Evolutionary conservation across 2,113 vertebrate genomes (phyloP).

Genomic region (Lycaon pictus): DNA sequence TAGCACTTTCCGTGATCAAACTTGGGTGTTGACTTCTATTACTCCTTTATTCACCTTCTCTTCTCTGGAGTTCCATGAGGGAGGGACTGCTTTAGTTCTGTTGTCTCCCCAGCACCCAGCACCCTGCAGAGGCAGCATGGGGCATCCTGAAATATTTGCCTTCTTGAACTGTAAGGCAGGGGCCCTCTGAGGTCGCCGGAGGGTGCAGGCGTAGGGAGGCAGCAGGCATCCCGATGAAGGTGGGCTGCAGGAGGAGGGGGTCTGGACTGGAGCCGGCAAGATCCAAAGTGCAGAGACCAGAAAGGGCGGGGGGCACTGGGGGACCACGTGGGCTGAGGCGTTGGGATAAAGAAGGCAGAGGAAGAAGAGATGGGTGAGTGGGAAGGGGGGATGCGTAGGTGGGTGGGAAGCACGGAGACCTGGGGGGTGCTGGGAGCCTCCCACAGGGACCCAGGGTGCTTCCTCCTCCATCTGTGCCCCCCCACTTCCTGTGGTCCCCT

Average conservation of each 20-base stretch:
- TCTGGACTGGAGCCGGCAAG: neutral
- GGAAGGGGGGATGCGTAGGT: accelerated
- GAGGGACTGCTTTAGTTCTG: neutral
- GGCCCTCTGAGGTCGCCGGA: neutral
- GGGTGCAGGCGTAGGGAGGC: too few relatives aligned
- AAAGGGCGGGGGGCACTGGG: accelerated
- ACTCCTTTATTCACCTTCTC: neutral
- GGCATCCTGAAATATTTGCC: neutral
- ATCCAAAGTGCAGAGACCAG: too few relatives aligned
- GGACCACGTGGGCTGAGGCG: accelerated
- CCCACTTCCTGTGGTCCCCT: neutral
- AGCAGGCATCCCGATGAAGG: neutral
- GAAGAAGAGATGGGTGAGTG: neutral
- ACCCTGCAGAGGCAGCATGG: accelerated
- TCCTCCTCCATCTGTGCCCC: neutral
- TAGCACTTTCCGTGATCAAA: accelerated
- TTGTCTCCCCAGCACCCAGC: neutral
- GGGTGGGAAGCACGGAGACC: neutral
- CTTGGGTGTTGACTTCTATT: too few relatives aligned
- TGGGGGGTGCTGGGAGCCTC: neutral
- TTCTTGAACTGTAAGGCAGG: neutral
- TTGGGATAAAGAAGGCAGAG: neutral
- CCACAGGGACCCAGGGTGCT: neutral
- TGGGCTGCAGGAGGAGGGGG: neutral
- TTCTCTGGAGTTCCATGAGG: neutral